Evolutionary conservation across 2,888 invertebrate genomes (phyloP), one percentile per base, ranked within the genome.

Genomic region (Clusia tigrina): DNA sequence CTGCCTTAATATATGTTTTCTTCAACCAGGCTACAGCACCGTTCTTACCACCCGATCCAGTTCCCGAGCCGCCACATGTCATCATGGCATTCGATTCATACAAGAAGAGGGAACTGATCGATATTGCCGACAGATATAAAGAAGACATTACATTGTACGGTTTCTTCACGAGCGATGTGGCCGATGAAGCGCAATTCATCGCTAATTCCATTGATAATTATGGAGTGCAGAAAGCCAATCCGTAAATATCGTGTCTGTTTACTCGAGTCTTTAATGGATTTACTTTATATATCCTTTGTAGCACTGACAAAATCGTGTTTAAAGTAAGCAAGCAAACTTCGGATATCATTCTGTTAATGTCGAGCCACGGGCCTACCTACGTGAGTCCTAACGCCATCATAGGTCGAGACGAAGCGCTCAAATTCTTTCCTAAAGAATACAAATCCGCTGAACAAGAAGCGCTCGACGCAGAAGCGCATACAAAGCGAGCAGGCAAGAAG

Each of bases 231-330:
- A n/a, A n/a, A n/a, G n/a, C n/a, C n/a, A n/a, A n/a, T n/a, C n/a
- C n/a, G n/a, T n/a, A n/a, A n/a, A n/a, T n/a, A n/a, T n/a, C n/a
- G n/a, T n/a, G n/a, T n/a, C n/a, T n/a, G n/a, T n/a, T n/a, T n/a
- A n/a, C n/a, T n/a, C n/a, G n/a, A n/a, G n/a, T n/a, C n/a, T n/a
- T n/a, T n/a, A n/a, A n/a, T n/a, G n/a, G n/a, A n/a, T n/a, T n/a
- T n/a, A n/a, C n/a, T n/a, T n/a, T n/a, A n/a, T n/a, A n/a, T n/a
- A n/a, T n/a, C n/a, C n/a, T 58, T 66, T 54, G 17, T 69, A 91
- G 91, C 68, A 85, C 86, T 71, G 90, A 91, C 73, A 90, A 89
- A 68, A 83, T 92, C 69, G 87, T 92, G 1, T 77, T 93, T 5
- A 89, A 91, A 83, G 82, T 92, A 15, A 87, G 89, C 22, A 88